These are phyloP conservation scores for Fopius arisanus DNA, from an alignment of 1,140 invertebrate genomes.

Conservation along the genomic window DNA sequence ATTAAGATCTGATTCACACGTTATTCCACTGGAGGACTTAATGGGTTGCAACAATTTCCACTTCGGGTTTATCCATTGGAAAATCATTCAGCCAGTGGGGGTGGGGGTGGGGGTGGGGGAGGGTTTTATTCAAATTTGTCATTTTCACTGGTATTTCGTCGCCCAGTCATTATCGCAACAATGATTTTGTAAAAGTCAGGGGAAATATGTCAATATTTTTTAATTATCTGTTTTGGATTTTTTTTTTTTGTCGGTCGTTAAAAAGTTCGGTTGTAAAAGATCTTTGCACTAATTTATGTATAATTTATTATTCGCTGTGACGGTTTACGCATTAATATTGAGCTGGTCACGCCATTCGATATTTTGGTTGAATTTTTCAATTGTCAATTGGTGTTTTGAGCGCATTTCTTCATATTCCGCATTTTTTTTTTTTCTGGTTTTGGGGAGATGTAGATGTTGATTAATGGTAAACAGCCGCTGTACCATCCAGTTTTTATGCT, in stretches of 20 bases:
- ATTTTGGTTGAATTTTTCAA: not conserved
- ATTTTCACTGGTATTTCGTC: too few species aligned
- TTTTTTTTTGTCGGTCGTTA: too few species aligned
- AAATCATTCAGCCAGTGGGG: not conserved
- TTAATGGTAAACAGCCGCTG: conserved; percentile 2
- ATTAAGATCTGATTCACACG: conserved; percentile 56
- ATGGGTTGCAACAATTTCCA: conserved; percentile 19
- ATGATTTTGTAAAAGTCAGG: too few species aligned
- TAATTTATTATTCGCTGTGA: too few species aligned
- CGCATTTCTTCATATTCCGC: conserved; percentile 11
- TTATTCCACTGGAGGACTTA: conserved; percentile 20
- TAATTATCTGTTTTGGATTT: too few species aligned
- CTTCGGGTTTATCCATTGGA: conserved; percentile 7
- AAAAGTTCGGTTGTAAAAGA: too few species aligned
- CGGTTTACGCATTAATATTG: too few species aligned
- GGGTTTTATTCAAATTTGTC: too few species aligned
- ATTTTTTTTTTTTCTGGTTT: conserved; percentile 8
- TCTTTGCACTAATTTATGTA: too few species aligned
- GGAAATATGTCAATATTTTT: too few species aligned
- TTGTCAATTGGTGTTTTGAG: conserved; percentile 6
- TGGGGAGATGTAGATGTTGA: not conserved
- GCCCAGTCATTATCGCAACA: too few species aligned
- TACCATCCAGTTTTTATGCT: not conserved
- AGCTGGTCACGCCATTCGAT: not conserved
- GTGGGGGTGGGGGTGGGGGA: too few species aligned